Evolutionary conservation across 2,888 invertebrate genomes (phyloP).

Genomic region (Harpalus rufipes): DNA sequence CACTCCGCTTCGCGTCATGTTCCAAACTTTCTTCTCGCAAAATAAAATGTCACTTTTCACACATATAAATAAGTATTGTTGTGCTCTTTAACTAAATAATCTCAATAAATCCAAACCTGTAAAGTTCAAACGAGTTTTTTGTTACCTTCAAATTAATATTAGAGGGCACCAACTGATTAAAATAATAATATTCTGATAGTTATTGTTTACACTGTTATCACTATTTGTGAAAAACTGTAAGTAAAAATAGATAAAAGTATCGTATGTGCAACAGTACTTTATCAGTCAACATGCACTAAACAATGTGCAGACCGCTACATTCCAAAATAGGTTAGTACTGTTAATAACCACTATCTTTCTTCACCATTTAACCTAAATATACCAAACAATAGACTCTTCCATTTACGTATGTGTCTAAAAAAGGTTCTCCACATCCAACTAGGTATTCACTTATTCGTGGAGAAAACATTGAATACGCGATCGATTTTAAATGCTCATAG

Average conservation of each 20-base stretch:
- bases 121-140: too few species aligned
- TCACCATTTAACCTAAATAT: conserved; percentile 6
- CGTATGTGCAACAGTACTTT: background rate
- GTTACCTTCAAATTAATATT: too few species aligned
- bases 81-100: too few species aligned
- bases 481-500: conserved; percentile 4
- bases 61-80: too few species aligned
- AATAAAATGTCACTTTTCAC: too few species aligned
- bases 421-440: conserved; percentile 26
- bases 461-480: conserved; percentile 45
- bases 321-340: conserved; percentile 1
- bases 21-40: too few species aligned
- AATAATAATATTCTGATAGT: background rate
- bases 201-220: background rate
- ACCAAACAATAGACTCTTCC: conserved; percentile 37
- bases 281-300: background rate
- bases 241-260: background rate
- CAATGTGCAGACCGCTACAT: background rate
- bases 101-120: too few species aligned
- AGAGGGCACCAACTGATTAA: background rate
- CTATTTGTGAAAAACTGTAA: background rate
- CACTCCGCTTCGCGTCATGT: too few species aligned
- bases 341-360: conserved; percentile 3
- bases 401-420: conserved; percentile 44
- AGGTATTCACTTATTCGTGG: conserved; percentile 39